Evolutionary conservation across 2,888 invertebrate species (phyloP), one percentile per base, ranked within the genome.

Genomic region (Coremacera marginata): DNA sequence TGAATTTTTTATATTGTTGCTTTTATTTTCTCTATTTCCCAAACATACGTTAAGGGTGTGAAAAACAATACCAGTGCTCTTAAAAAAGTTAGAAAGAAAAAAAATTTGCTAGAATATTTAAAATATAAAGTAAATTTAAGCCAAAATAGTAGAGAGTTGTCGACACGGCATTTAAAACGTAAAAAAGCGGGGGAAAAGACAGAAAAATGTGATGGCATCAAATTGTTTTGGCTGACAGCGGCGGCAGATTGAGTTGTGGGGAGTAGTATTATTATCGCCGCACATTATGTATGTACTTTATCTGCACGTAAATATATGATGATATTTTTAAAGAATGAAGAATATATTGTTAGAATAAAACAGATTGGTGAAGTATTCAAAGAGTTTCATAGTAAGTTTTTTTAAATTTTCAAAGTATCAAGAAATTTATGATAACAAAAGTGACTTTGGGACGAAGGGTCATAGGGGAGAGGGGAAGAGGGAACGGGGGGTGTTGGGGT

Each of bases 1-100:
- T 85, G 83, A 78, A 85, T 85, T 82, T 84, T 85, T 83, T 70
- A 85, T 80, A 51, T 81, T 79, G 78, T 79, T 82, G 82, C 84
- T 85, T 67, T 78, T 71, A 71, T 68, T 68, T 51, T 52, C 22
- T 70, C 70, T n/a, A n/a, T 62, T 22, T 62, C 5, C 5, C 8
- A 5, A 11, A 11, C 44, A 44, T 3, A 11, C 44, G 14, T 14
- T 44, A 2, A 14, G 44, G 44, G 44, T 3, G 1, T 44, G 37
- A 44, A 44, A 44, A 44, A 44, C 1, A 37, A 11, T 11, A 44
- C 11, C 44, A 14, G 14, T 37, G 5, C 27, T 16, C 22, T 62
- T 62, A 62, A 57, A 31, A 37, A 65, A 34, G 27, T 27, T 14
- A 67, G 34, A 34, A 19, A 8, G 25, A 55, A 19, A 55, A 19